Evolutionary conservation across 2,113 vertebrate genomes (phyloP), one percentile per base, ranked within the genome.

Genomic region (Emydocephalus ijimae): DNA sequence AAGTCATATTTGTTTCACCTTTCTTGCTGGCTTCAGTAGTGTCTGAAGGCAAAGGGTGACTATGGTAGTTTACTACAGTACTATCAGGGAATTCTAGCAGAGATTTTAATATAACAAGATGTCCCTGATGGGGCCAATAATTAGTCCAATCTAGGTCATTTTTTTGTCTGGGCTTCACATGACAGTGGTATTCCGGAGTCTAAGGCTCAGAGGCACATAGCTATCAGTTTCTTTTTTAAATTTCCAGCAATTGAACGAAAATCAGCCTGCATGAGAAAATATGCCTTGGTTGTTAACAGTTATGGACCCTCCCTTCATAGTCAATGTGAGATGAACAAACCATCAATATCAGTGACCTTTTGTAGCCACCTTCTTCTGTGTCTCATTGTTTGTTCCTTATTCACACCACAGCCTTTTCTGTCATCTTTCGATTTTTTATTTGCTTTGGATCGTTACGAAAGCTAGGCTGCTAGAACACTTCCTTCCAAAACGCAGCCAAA

Each of bases 401-500:
- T 88, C 91, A 89, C 9, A 34, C n/a, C 11, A 48, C n/a, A 69
- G 54, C 50, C 54, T 54, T 59, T 85, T 39, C 81, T 93, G 81
- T 45, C 54, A 87, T 87, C 85, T 64, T 87, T 48, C 69, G 15
- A 5, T 90, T 55, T 55, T 90, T 90, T 86, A 39, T 87, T 93
- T 93, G 39, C n/a, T 59, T 90, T 87, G 24, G 43, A 10, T 64
- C 74, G 11, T 15, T 54, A 34, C 18, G 50, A 57, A 86, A 64
- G 39, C 85, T 45, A n/a, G 23, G 91, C 50, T 93, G 54, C 0
- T 0, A 93, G 92, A 85, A 55, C 11, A 88, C 3, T 85, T 88
- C 29, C 34, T 45, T 81, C 74, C 21, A 3, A 88, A 94, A 85
- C 10, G 52, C 20, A 26, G 85, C 91, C 91, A 93, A 93, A 89